A percentile compares a stretch with the other conserved stretches of the same genome.
Evolutionary conservation across 2,113 vertebrate species (phyloP).

Genomic region (Alethe castanea): DNA sequence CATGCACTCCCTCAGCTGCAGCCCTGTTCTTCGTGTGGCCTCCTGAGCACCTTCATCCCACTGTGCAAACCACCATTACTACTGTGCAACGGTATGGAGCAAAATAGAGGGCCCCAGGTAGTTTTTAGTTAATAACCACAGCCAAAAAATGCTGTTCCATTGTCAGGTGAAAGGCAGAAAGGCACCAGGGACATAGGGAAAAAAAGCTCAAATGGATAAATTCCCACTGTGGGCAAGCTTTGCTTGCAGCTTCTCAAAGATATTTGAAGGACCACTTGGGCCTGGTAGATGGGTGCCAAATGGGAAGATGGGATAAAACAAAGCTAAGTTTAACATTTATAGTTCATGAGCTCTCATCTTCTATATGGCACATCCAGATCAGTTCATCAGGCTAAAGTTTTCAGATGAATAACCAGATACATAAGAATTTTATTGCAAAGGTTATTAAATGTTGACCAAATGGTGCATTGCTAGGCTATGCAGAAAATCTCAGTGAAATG

Average conservation of each 20-base stretch:
- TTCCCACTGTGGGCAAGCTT: neutral
- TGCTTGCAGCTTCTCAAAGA: neutral
- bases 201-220: neutral
- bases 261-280: neutral
- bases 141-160: neutral
- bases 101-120: neutral
- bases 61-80: no score
- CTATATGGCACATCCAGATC: neutral
- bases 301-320: neutral
- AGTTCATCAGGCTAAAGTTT: slow-evolving; percentile 5
- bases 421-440: slow-evolving; percentile 36
- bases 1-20: neutral
- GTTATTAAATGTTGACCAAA: slow-evolving; percentile 48
- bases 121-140: neutral
- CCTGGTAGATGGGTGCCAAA: neutral
- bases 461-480: slow-evolving; percentile 30
- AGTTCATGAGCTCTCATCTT: neutral
- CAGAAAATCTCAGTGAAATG: slow-evolving; percentile 18
- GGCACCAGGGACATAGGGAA: neutral
- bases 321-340: neutral
- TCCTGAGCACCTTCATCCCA: neutral
- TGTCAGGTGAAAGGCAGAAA: neutral
- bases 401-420: slow-evolving; percentile 38
- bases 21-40: neutral
- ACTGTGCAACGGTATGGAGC: neutral